A percentile compares a stretch with the other conserved stretches of the same genome.
phyloP scores from a whole-genome alignment of 2,888 invertebrate genomes.

The Cheilosia urbana region DNA sequence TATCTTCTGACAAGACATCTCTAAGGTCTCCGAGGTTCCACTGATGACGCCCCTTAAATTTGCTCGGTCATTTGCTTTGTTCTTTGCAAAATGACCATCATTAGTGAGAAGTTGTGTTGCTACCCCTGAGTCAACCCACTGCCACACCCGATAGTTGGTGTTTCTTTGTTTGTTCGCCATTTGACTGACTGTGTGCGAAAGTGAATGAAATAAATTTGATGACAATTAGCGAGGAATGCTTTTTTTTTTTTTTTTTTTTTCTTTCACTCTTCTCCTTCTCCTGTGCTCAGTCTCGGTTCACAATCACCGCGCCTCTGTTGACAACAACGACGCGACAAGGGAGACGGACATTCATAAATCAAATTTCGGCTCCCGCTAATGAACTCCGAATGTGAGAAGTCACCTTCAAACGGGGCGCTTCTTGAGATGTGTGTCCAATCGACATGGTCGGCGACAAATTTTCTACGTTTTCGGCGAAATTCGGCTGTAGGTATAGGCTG shows the following conservation, averaged over 20 bases:
- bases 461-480: constrained; percentile 32
- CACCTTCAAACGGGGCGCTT: constrained; percentile 34
- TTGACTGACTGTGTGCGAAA: constrained; percentile 20
- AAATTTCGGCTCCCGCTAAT: constrained; percentile 66
- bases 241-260: not conserved
- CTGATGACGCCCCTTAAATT: constrained; percentile 36
- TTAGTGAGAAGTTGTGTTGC: constrained; percentile 33
- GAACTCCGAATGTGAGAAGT: constrained; percentile 62
- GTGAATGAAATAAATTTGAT: constrained; percentile 50
- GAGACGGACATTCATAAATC: constrained; percentile 61
- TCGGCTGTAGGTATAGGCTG: not conserved
- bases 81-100: constrained; percentile 51
- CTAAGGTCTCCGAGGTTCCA: not conserved
- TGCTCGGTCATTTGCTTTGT: constrained; percentile 33
- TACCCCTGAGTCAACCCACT: constrained; percentile 46
- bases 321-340: constrained; percentile 30
- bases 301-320: constrained; percentile 35
- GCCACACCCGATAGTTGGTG: constrained; percentile 36
- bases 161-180: constrained; percentile 4
- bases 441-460: constrained; percentile 37
- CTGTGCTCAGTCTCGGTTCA: not conserved
- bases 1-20: not conserved
- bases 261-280: too few relatives aligned
- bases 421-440: constrained; percentile 14
- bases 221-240: constrained; percentile 59